These are phyloP conservation scores for Jaculus jaculus DNA, from an alignment of 2,113 vertebrate species.

Conservation along the genomic window DNA sequence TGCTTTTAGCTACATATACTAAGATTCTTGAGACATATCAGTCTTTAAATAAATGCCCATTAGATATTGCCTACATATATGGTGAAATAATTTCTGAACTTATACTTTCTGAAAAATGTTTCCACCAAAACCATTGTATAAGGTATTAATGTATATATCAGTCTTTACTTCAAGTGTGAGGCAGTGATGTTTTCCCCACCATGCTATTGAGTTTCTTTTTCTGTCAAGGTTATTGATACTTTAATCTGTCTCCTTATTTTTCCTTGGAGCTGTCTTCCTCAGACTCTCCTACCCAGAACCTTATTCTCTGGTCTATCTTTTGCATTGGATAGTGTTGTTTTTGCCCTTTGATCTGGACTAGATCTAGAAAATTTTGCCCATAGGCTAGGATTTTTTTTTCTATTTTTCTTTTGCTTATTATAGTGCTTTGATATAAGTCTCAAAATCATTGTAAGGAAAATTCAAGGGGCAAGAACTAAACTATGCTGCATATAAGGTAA, in stretches of 20 bases:
- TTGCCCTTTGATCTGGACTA: neutral
- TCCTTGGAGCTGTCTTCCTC: neutral
- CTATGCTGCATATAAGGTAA: neutral
- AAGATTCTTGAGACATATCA: neutral
- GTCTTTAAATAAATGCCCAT: neutral
- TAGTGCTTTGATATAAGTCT: neutral
- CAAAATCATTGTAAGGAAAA: constrained; percentile 12
- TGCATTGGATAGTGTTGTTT: neutral
- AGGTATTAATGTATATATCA: neutral
- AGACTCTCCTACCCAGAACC: neutral
- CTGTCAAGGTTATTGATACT: neutral
- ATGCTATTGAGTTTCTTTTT: neutral
- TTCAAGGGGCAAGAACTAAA: neutral
- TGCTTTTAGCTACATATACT: neutral
- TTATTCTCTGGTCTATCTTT: neutral
- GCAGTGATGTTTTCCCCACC: neutral
- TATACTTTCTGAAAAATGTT: neutral
- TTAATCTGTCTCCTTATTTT: neutral
- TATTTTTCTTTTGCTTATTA: constrained; percentile 4
- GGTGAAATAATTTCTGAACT: constrained; percentile 1
- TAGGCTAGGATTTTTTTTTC: neutral
- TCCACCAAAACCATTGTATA: neutral
- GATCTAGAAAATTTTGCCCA: neutral
- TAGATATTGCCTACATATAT: neutral
- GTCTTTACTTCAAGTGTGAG: neutral